Evolutionary conservation across 2,797 vertebrate genomes (phyloP).

Genomic region (Neostethus bicornis): DNA sequence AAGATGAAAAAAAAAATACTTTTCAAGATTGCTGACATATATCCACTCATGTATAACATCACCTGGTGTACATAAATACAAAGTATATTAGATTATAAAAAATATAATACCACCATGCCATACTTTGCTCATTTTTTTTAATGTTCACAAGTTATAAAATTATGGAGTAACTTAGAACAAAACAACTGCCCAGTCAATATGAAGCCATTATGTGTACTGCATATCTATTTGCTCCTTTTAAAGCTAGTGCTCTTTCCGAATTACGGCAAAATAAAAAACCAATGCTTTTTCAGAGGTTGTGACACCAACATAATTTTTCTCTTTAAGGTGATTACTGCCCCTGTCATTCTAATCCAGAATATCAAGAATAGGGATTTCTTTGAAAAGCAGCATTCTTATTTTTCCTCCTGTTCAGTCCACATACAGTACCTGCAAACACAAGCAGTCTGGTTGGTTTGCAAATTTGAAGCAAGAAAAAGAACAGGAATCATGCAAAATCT

Average conservation of each 20-base stretch:
- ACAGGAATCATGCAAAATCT: too few species aligned
- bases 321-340: background rate
- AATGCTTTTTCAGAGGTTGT: background rate
- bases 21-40: background rate
- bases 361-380: background rate
- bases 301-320: background rate
- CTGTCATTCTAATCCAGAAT: background rate
- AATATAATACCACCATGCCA: background rate
- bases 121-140: background rate
- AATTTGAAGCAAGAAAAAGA: background rate
- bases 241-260: too few species aligned
- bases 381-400: background rate
- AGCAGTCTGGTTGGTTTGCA: background rate
- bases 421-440: too few species aligned
- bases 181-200: background rate
- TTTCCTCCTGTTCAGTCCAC: background rate
- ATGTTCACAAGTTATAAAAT: background rate
- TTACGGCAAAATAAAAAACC: too few species aligned
- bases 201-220: background rate
- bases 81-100: background rate
- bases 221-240: too few species aligned
- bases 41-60: background rate
- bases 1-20: background rate
- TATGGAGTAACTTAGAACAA: background rate
- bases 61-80: background rate